Evolutionary conservation across 2,797 vertebrate genomes (phyloP).

Genomic region (Myiotriccus ornatus): DNA sequence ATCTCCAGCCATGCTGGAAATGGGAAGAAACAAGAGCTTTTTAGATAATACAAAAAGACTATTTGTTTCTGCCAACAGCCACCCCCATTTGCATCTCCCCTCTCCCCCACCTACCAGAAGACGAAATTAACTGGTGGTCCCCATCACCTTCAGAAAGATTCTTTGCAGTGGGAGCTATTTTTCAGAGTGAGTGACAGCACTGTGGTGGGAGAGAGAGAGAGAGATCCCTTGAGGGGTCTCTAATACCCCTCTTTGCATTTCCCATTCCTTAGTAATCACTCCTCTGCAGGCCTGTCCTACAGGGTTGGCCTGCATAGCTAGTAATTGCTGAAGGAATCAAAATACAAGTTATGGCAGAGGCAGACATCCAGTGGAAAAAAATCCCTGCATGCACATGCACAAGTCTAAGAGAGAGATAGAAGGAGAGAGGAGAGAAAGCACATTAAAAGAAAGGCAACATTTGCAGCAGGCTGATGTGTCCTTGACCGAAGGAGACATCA

Average conservation of each 20-base stretch:
- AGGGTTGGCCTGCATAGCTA: not conserved
- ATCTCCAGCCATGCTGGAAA: constrained; percentile 19
- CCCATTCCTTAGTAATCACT: not conserved
- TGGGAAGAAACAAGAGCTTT: not conserved
- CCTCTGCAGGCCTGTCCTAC: not conserved
- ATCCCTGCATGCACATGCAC: not conserved
- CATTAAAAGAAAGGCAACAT: constrained; percentile 36
- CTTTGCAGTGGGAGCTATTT: not conserved
- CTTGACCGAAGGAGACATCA: constrained; percentile 51
- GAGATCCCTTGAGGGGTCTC: not conserved
- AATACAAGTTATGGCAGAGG: constrained; percentile 7
- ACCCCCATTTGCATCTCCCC: not conserved
- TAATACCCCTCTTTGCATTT: not conserved
- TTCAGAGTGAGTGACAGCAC: not conserved
- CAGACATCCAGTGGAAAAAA: not conserved
- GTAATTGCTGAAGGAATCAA: not conserved
- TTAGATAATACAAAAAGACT: not conserved
- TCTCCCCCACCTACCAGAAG: not conserved
- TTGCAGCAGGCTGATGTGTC: constrained; percentile 20
- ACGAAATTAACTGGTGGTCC: not conserved
- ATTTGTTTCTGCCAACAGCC: not conserved
- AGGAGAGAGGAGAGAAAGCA: not conserved
- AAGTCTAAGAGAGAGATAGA: not conserved
- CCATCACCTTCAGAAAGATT: not conserved
- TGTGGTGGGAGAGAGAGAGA: not conserved